Evolutionary conservation across 2,888 invertebrate genomes (phyloP), one percentile per base, ranked within the genome.

Genomic region (Dasypolia templi): DNA sequence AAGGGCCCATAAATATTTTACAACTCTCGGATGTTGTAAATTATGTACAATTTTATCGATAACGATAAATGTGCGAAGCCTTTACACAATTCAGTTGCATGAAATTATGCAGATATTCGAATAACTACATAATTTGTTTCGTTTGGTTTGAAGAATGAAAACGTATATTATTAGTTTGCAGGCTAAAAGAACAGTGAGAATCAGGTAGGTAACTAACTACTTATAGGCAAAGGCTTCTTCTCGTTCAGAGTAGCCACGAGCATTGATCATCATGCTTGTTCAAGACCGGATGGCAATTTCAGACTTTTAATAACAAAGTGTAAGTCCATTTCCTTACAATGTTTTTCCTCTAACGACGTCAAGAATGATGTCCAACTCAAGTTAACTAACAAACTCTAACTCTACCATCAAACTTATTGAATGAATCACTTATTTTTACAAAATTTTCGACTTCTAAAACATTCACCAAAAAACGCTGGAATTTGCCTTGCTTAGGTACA

Each of bases 1-100:
- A 69, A 70, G 55, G 58, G 32, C 29, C 51, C 29, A 77, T 78
- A 61, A 70, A 79, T 56, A 67, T 6, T 44, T 81, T 22, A 83
- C 49, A 51, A 70, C 83, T 62, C 11, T 70, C 66, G 70, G 67
- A 81, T 75, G 64, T 83, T 55, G 61, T 79, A 68, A 74, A 83
- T 22, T 49, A 19, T 14, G 32, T 49, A 56, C 59, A 63, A 35
- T 79, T 83, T 83, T 75, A 83, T 83, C 59, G 75, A 68, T 61
- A 75, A 55, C 70, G 17, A 65, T 62, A 79, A 79, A 79, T 63
- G 22, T 61, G 46, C 79, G 46, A 39, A 72, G 39, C 11, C 11
- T 75, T 64, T 29, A 26, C 29, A 35, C 35, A 46, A 53, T 68
- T 53, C 11, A 11, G 1, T 44, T 53, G 51, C 55, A 26, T 42